These are phyloP conservation scores for Tychaedon coryphoeus DNA, from an alignment of 2,113 vertebrate genomes.

Conservation along the genomic window DNA sequence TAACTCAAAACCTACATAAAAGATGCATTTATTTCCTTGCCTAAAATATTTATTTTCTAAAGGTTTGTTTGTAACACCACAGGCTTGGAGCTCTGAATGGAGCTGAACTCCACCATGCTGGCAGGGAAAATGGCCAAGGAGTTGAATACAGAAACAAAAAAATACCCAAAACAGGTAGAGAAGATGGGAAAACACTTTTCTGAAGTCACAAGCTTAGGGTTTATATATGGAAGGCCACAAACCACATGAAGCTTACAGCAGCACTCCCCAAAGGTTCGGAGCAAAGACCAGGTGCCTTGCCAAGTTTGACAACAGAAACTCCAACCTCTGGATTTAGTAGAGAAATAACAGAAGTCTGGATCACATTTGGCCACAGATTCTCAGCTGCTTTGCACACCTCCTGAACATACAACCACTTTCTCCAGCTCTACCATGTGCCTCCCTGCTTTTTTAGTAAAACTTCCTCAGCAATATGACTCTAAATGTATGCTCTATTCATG, in stretches of 20 bases:
- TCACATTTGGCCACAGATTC: background rate
- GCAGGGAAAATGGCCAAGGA: background rate
- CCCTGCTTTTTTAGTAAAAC: background rate
- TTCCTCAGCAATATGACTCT: rapidly evolving
- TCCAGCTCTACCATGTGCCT: background rate
- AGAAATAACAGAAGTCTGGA: background rate
- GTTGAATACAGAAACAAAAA: background rate
- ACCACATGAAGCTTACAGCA: background rate
- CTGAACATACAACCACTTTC: background rate
- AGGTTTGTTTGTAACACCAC: background rate
- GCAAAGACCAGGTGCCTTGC: background rate
- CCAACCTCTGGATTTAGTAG: background rate
- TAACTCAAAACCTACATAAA: background rate
- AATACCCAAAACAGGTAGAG: background rate
- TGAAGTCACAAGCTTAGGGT: background rate
- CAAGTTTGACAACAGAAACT: background rate
- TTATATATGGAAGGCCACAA: background rate
- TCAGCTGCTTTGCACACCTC: background rate
- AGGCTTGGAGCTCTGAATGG: background rate
- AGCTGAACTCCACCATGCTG: background rate
- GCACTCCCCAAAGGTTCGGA: background rate
- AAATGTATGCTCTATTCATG: background rate
- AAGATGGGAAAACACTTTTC: background rate
- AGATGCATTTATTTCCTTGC: background rate
- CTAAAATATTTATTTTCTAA: background rate